Base-by-base conservation (phyloP, 2,797 vertebrate genomes). In the Anolis apletophallus region DNA sequence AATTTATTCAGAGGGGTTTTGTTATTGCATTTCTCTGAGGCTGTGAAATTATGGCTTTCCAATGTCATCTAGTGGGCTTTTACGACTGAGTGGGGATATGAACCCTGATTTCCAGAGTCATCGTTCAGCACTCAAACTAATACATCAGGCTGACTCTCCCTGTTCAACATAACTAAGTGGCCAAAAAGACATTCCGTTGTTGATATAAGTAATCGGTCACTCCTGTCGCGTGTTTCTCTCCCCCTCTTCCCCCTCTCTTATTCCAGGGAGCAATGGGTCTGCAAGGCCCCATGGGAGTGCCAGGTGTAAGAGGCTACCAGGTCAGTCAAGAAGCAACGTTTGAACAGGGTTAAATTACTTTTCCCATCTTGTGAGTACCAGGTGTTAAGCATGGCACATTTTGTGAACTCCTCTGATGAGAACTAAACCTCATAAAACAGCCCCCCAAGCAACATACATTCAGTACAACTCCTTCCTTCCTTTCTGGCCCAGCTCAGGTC, bases 231-330 rank as follows among this genome's bases (percentile, higher is more conserved):
- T 23, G 1, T 23, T 12, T 9, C 23, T 1, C 12, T 17, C 23
- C n/a, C n/a, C n/a, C n/a, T n/a, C n/a, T n/a, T n/a, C n/a, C n/a
- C n/a, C 23, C 9, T 10, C 91, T 3, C 5, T 46, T 34, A 11
- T 82, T 93, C 88, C 95, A 99, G 99, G 99, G 99, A 46, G 96
- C 97, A 0, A 95, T 98, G 0, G 99, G 98, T 89, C 95, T 96
- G 9, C 95, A 93, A 80, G 99, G 99, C 54, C 97, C 97, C 40
- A 8, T 80, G 0, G 98, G 98, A 87, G 94, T 94, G 74, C 96
- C 96, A 0, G 99, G 99, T 34, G 83, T 97, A n/a, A 97, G 97
- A 95, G 99, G 99, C 84, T 99, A 97, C 95, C 99, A 99, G 98
- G 99, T 99, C 72, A 90, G 96, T 95, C 23, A 77, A 2, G 2